These are phyloP conservation scores for Eulemur rufifrons DNA, from an alignment of 2,113 vertebrate genomes.

Conservation along the genomic window DNA sequence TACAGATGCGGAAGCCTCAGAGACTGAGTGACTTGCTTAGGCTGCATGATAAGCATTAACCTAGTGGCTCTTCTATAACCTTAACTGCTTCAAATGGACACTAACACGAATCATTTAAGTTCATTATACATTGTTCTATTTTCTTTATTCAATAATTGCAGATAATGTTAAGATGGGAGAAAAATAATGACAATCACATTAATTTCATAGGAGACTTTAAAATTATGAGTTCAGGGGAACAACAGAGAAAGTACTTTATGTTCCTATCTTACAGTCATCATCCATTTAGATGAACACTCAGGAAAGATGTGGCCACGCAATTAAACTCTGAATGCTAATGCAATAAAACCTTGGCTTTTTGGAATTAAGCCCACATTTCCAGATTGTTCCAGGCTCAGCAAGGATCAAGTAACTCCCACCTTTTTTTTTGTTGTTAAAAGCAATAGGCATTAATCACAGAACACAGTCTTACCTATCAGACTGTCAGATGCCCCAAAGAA, in stretches of 20 bases:
- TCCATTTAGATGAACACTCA: neutral
- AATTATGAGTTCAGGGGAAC: neutral
- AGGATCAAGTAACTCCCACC: neutral
- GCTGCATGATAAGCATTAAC: neutral
- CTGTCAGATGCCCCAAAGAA: neutral
- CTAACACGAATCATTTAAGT: neutral
- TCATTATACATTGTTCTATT: neutral
- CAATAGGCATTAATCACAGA: neutral
- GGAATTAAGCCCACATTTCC: neutral
- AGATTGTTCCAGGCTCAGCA: neutral
- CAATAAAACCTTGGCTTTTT: conserved; percentile 49
- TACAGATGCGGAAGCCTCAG: neutral
- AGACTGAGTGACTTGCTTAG: neutral
- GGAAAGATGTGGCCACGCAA: neutral
- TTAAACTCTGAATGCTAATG: conserved; percentile 27
- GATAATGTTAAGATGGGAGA: neutral
- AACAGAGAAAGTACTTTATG: neutral
- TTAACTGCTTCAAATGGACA: neutral
- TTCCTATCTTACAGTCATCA: neutral
- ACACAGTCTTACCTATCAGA: neutral
- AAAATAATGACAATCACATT: neutral
- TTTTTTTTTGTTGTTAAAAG: neutral
- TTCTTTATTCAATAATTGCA: neutral
- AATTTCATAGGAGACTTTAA: neutral
- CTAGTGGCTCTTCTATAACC: neutral